Evolutionary conservation across 2,797 vertebrate genomes (phyloP).

Genomic region (Epinephelus coioides): DNA sequence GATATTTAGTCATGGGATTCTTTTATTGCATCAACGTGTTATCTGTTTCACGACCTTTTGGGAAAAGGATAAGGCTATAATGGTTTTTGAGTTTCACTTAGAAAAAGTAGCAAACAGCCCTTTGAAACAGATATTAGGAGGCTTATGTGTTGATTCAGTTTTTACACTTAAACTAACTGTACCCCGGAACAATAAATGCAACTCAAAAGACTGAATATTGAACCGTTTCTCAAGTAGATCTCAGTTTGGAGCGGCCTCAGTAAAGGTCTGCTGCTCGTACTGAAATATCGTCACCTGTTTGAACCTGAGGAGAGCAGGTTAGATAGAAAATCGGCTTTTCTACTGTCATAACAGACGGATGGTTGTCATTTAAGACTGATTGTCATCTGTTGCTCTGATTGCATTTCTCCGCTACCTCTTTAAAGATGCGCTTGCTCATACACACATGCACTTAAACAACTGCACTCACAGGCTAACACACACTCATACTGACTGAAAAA

Average conservation of each 20-base stretch:
- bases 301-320: conserved; percentile 39
- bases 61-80: neutral
- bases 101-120: neutral
- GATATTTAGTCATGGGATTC: neutral
- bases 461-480: conserved; percentile 42
- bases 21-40: neutral
- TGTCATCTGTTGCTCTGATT: conserved; percentile 59
- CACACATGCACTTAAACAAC: conserved; percentile 57
- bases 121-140: neutral
- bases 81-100: neutral
- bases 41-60: neutral
- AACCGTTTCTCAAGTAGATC: neutral
- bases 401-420: conserved; percentile 82
- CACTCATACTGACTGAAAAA: conserved; percentile 30
- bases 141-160: conserved; percentile 11
- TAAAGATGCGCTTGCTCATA: conserved; percentile 67
- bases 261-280: neutral
- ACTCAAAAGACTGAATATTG: conserved; percentile 6
- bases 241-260: neutral
- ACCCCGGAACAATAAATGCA: conserved; percentile 1
- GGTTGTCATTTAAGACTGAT: conserved; percentile 19
- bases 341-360: conserved; percentile 24
- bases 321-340: conserved; percentile 25
- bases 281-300: neutral
- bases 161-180: conserved; percentile 21